Base-by-base conservation (phyloP, 2,797 vertebrate genomes). In the Brachyalestes nurse region DNA sequence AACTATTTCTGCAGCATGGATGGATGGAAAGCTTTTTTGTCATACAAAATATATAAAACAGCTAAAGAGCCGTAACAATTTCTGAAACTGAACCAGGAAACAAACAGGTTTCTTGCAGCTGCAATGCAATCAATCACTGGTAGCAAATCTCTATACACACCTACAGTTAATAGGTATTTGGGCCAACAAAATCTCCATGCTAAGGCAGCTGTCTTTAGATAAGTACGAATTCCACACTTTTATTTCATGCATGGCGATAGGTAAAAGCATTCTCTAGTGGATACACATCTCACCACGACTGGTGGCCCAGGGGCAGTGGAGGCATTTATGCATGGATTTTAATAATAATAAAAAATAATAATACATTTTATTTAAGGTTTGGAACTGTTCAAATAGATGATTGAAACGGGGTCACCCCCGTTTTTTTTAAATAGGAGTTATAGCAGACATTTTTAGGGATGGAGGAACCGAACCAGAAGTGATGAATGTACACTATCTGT, bases 281-380 rank as follows among this genome's bases (percentile, higher is more conserved):
- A 87, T 82, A 87, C 89, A 87, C 87, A 90, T 87, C 88, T 82
- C 79, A 80, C 83, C 81, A 66, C 58, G 79, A 79, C 84, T 83
- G n/a, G 51, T 75, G 61, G 83, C 88, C 69, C 12, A 83, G 84
- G 87, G 92, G 82, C 81, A 88, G 60, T 64, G 69, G 81, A 73
- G 86, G 85, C 75, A 85, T 84, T 83, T 91, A 80, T 79, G 87
- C 87, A 92, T 90, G 90, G 85, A 88, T 91, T 81, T 75, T 85
- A 14, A 28, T 28, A 28, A 28, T 28, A 28, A 28, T 28, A 28
- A 28, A 28, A 1, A 28, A 28, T 28, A 28, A 28, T 28, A 28
- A 28, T 28, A 28, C 28, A 28, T 28, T 28, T 28, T 1, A 28
- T 1, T 28, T 28, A 28, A n/a, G n/a, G n/a, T n/a, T n/a, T n/a